Evolutionary conservation across 2,888 invertebrate species (phyloP), one percentile per base, ranked within the genome.

Genomic region (Cryptocephalus moraei): DNA sequence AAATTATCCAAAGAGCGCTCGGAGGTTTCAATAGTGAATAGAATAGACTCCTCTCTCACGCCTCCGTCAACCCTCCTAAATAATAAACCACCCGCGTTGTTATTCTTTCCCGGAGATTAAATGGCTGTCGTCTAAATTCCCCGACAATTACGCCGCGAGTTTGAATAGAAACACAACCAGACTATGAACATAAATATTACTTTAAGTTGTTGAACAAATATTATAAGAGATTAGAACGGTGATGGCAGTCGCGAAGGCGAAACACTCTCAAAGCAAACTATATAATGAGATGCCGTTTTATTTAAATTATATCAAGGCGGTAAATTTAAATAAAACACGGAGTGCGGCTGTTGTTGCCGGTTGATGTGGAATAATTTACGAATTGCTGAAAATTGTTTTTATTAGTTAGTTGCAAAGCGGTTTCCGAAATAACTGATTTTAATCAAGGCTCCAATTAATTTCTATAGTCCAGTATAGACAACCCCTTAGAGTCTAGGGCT

Each of bases 131-230:
- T 34, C 36, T 36, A 42, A 42, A 46, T 32, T 46, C 41, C 41
- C 13, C 46, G 31, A 32, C 46, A 46, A 46, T 46, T 46, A 46
- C 42, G 46, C 46, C 38, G 42, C 32, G 41, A 46, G 41, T 42
- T 32, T 34, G 13, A 46, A 46, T 46, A 42, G 46, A 36, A 41
- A 40, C 41, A 45, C 42, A 33, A 47, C 47, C 47, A 49, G 43
- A 47, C 43, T 46, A 44, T 45, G 39, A 45, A 49, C 49, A 49
- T 53, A 53, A 53, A 53, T 53, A 53, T 53, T 51, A 53, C 51
- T 53, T 48, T 53, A 49, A 53, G 53, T 51, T 49, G 53, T 53
- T 53, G 48, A 51, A 50, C 53, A 51, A 53, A 53, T 53, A 53
- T 51, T 51, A 49, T 48, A 49, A 49, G 51, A 53, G 53, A 53